phyloP scores from a whole-genome alignment of 2,888 invertebrate species.

The Caenorhabditis afra region DNA sequence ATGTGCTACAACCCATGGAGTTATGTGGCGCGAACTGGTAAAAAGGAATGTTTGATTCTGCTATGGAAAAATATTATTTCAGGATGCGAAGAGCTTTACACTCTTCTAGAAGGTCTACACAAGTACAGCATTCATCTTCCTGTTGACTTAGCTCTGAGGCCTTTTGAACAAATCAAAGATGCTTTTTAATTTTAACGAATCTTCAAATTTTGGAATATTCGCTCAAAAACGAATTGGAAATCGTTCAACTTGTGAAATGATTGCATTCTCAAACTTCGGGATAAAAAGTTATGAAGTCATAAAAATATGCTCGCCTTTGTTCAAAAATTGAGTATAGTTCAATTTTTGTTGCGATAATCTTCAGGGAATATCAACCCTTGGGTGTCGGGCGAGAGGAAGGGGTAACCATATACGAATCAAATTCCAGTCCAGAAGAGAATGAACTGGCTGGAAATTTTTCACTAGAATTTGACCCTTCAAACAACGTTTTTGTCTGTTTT shows the following conservation, averaged over 20 bases:
- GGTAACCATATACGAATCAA: too few relatives aligned
- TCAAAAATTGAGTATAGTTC: too few relatives aligned
- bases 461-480: too few relatives aligned
- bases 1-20: conserved; percentile 86
- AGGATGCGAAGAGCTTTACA: conserved; percentile 96
- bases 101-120: conserved; percentile 91
- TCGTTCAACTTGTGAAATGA: neutral
- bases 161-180: conserved; percentile 97
- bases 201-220: neutral
- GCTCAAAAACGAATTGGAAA: neutral
- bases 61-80: conserved; percentile 48
- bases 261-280: too few relatives aligned
- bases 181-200: conserved; percentile 87
- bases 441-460: too few relatives aligned
- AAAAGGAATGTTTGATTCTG: neutral
- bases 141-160: conserved; percentile 94
- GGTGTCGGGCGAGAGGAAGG: too few relatives aligned
- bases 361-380: too few relatives aligned
- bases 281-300: too few relatives aligned
- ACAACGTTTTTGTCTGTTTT: too few relatives aligned
- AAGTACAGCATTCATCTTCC: conserved; percentile 93
- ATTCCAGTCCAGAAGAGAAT: too few relatives aligned
- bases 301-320: too few relatives aligned
- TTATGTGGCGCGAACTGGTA: conserved; percentile 93
- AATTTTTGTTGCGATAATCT: too few relatives aligned